phyloP scores from a whole-genome alignment of 2,797 vertebrate genomes.

The Craterocephalus amniculus region DNA sequence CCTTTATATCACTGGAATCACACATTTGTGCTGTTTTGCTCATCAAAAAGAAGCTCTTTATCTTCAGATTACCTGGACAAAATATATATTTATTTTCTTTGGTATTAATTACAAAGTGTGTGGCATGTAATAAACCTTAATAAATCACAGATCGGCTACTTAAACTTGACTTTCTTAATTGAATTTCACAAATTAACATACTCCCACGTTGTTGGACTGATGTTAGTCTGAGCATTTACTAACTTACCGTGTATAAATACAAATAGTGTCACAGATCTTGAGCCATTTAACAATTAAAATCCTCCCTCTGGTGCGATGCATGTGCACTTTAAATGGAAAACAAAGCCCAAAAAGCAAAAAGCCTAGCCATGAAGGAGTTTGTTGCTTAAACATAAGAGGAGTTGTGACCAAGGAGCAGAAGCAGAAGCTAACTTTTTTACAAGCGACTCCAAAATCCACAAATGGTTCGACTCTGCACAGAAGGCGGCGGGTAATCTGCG shows the following conservation, averaged over 20 bases:
- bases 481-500: slow-evolving; percentile 15
- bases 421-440: slow-evolving; percentile 24
- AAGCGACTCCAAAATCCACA: slow-evolving; percentile 16
- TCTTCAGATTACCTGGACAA: background rate
- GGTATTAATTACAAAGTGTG: background rate
- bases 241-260: slow-evolving; percentile 11
- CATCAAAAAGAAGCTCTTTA: background rate
- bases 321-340: slow-evolving; percentile 11
- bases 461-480: background rate
- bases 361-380: background rate
- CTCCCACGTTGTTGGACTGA: background rate
- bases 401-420: slow-evolving; percentile 15
- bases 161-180: background rate
- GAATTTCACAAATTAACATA: background rate
- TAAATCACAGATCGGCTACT: background rate
- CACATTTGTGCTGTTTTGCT: background rate
- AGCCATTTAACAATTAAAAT: background rate
- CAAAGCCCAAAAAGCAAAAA: background rate
- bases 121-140: background rate
- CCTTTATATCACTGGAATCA: background rate
- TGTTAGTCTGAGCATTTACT: background rate
- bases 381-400: background rate
- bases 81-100: background rate
- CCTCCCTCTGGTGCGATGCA: background rate
- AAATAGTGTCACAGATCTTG: background rate